These are phyloP conservation scores for Drosophila rufa DNA, from an alignment of 1,140 invertebrate genomes.

Conservation along the genomic window DNA sequence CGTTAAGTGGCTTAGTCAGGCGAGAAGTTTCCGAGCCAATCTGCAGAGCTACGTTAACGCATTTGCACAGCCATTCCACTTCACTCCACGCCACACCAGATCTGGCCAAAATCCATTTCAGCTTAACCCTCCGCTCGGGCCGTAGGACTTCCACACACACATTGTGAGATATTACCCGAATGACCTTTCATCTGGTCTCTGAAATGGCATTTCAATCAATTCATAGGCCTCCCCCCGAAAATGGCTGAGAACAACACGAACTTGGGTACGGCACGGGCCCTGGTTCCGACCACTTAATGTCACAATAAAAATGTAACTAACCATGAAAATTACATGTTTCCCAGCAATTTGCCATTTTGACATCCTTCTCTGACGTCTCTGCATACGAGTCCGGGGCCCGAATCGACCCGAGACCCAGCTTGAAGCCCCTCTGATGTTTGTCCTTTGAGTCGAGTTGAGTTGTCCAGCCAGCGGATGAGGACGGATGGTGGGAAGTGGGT, in stretches of 20 bases:
- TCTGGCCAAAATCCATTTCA: slow-evolving; percentile 31
- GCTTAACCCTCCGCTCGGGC: too few relatives aligned
- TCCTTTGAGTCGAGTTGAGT: slow-evolving; percentile 43
- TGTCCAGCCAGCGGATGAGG: slow-evolving; percentile 39
- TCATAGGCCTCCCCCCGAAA: slow-evolving; percentile 51
- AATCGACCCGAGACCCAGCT: slow-evolving; percentile 3
- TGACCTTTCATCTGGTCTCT: slow-evolving; percentile 60
- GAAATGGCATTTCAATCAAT: slow-evolving; percentile 76
- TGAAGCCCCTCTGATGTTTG: slow-evolving; percentile 37
- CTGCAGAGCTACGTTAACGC: slow-evolving; percentile 39
- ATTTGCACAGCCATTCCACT: slow-evolving; percentile 46
- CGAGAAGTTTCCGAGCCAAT: slow-evolving; percentile 28
- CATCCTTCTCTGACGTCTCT: slow-evolving; percentile 64
- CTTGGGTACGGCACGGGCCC: slow-evolving; percentile 15
- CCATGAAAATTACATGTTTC: slow-evolving; percentile 83
- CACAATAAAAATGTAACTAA: slow-evolving; percentile 84
- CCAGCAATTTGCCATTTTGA: slow-evolving; percentile 80
- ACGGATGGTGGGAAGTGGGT: neutral
- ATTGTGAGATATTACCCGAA: slow-evolving; percentile 57
- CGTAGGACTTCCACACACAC: neutral
- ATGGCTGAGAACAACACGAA: slow-evolving; percentile 35
- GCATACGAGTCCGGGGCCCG: slow-evolving; percentile 40
- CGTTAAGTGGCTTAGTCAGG: slow-evolving; percentile 38
- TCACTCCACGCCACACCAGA: neutral
- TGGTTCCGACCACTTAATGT: slow-evolving; percentile 73